Evolutionary conservation across 2,888 invertebrate species (phyloP).

Genomic region (Drosophila suboccidentalis): DNA sequence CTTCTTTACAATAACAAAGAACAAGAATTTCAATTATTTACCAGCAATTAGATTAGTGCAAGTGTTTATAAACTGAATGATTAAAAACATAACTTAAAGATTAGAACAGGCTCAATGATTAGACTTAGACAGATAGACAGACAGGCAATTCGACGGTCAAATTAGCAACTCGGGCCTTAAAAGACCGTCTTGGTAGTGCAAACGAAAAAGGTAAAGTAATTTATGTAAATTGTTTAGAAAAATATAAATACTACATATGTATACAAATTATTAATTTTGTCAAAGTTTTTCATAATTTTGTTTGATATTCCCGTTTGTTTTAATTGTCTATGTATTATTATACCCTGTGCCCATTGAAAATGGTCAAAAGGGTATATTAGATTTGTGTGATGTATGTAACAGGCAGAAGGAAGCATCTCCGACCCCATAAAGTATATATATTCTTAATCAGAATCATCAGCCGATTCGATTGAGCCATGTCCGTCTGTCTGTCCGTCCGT

Average conservation of each 20-base stretch:
- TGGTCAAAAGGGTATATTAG: too few relatives aligned
- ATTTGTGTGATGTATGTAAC: too few relatives aligned
- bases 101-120: slow-evolving; percentile 50
- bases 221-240: slow-evolving; percentile 1
- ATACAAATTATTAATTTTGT: not conserved
- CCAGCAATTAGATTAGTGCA: slow-evolving; percentile 62
- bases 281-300: slow-evolving; percentile 3
- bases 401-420: too few relatives aligned
- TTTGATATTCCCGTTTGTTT: slow-evolving; percentile 15
- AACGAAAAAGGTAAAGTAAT: slow-evolving; percentile 49
- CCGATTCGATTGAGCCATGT: too few relatives aligned
- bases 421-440: too few relatives aligned
- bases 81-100: slow-evolving; percentile 27
- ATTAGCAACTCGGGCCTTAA: slow-evolving; percentile 17
- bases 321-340: slow-evolving; percentile 15
- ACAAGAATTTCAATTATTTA: slow-evolving; percentile 65
- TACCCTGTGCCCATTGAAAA: too few relatives aligned
- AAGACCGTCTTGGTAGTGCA: slow-evolving; percentile 30
- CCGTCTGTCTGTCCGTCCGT: too few relatives aligned
- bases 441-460: too few relatives aligned
- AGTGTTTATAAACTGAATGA: slow-evolving; percentile 46
- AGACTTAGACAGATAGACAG: slow-evolving; percentile 25
- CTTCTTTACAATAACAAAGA: slow-evolving; percentile 59
- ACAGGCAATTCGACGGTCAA: not conserved
- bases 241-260: not conserved